Evolutionary conservation across 2,888 invertebrate species (phyloP), one percentile per base, ranked within the genome.

Genomic region (Ectobius pallidus): DNA sequence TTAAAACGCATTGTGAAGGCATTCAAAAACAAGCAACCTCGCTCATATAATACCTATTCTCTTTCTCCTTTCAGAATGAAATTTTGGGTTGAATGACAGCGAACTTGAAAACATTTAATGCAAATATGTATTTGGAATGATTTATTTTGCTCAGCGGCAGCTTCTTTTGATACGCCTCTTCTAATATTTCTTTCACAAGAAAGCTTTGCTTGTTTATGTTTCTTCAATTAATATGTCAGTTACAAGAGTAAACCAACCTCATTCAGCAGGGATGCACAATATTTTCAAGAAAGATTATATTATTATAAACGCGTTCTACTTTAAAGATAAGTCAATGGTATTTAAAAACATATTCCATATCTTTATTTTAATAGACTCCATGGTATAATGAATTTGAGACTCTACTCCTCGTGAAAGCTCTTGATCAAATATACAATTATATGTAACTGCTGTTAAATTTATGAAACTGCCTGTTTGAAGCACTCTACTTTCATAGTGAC

Each of bases 11-110:
- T 63, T 63, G 63, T 63, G 63, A 11, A 34, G 46, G 32, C 65
- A 65, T 65, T 65, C 65, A 65, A 65, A 65, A 34, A 34, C 32
- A 65, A 20, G 16, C 46, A 46, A 34, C 18, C n/a, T 42, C 34
- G 25, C 18, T 7, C 14, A 18, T 46, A 42, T 42, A 42, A 63
- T 65, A 44, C 30, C 22, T 27, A 27, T 42, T 14, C 7, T 34
- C 7, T 34, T 34, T 34, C 34, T 34, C 27, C 65, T n/a, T 30
- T 46, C 27, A 46, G 65, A 65, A 65, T 27, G 46, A 46, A 65
- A 25, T 65, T 65, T 65, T 65, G 39, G 65, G 65, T 65, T 65
- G 65, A 65, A 65, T 46, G 65, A 46, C 65, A 65, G 65, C 30
- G 65, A 65, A 63, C 62, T 30, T 20, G 34, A 34, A 34, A 62